A percentile compares a stretch with the other conserved stretches of the same genome.
These are phyloP conservation scores for Ormyrus rosae DNA, from an alignment of 2,888 invertebrate genomes.

Conservation along the genomic window DNA sequence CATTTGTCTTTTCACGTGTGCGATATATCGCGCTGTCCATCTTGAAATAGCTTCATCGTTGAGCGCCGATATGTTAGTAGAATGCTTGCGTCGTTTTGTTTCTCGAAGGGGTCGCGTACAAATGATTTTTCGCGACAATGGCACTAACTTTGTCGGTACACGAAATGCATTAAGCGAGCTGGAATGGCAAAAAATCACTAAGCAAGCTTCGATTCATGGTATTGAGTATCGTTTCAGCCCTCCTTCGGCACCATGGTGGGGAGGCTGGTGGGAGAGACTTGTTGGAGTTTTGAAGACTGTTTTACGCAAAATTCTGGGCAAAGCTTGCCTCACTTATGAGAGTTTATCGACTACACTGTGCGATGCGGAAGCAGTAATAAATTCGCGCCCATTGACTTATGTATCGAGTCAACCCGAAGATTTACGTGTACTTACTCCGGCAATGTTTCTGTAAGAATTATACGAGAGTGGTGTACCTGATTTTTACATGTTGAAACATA, in stretches of 20 bases:
- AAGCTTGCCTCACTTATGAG: too few relatives aligned
- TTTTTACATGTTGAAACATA: too few relatives aligned
- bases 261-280: neutral
- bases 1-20: slow-evolving; percentile 70
- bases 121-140: slow-evolving; percentile 27
- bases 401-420: too few relatives aligned
- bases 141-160: slow-evolving; percentile 38
- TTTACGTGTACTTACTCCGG: too few relatives aligned
- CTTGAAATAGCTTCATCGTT: slow-evolving; percentile 67
- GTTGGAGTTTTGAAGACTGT: too few relatives aligned
- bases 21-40: slow-evolving; percentile 68
- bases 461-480: too few relatives aligned
- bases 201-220: slow-evolving; percentile 49
- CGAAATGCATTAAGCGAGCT: slow-evolving; percentile 76
- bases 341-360: too few relatives aligned
- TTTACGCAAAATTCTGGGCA: too few relatives aligned
- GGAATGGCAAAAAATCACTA: slow-evolving; percentile 72
- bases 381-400: too few relatives aligned
- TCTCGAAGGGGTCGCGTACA: slow-evolving; percentile 62
- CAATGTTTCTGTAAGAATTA: too few relatives aligned
- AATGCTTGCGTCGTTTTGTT: neutral
- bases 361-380: too few relatives aligned
- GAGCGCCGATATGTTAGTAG: too few relatives aligned
- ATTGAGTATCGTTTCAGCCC: slow-evolving; percentile 60
- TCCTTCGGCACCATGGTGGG: slow-evolving; percentile 51